These are phyloP conservation scores for Chitala chitala DNA, from an alignment of 2,113 vertebrate genomes.

Conservation along the genomic window DNA sequence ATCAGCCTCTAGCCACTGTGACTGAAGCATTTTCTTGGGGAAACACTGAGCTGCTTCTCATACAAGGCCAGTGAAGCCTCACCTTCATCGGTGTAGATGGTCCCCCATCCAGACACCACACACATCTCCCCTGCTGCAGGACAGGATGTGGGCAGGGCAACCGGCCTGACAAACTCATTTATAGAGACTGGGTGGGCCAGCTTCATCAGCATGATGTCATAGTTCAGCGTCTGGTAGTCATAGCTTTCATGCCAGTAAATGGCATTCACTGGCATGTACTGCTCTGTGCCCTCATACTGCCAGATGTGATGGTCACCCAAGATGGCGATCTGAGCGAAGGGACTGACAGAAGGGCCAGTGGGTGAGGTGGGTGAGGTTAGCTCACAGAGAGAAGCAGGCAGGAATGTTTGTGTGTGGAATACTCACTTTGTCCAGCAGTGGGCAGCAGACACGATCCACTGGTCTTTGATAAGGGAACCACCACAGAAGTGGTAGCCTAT, in stretches of 20 bases:
- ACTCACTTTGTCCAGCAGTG: slow-evolving; percentile 64
- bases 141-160: slow-evolving; percentile 52
- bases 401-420: background rate
- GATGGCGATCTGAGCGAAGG: slow-evolving; percentile 43
- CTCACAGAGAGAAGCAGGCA: background rate
- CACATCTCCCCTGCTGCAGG: slow-evolving; percentile 47
- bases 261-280: slow-evolving; percentile 55
- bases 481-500: slow-evolving; percentile 61
- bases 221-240: slow-evolving; percentile 57
- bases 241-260: slow-evolving; percentile 62
- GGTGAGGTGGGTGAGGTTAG: no score
- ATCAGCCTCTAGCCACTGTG: no score
- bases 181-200: slow-evolving; percentile 42
- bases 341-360: slow-evolving; percentile 39
- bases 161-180: slow-evolving; percentile 47
- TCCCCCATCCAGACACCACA: slow-evolving; percentile 60
- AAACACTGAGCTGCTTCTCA: no score
- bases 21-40: no score
- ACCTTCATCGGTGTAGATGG: slow-evolving; percentile 54
- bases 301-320: slow-evolving; percentile 61
- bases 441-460: slow-evolving; percentile 62
- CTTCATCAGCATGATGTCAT: slow-evolving; percentile 63
- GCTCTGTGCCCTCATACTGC: slow-evolving; percentile 52
- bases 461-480: slow-evolving; percentile 57
- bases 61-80: background rate